Evolutionary conservation across 2,888 invertebrate species (phyloP), one percentile per base, ranked within the genome.

Genomic region (Trichacis sp.): DNA sequence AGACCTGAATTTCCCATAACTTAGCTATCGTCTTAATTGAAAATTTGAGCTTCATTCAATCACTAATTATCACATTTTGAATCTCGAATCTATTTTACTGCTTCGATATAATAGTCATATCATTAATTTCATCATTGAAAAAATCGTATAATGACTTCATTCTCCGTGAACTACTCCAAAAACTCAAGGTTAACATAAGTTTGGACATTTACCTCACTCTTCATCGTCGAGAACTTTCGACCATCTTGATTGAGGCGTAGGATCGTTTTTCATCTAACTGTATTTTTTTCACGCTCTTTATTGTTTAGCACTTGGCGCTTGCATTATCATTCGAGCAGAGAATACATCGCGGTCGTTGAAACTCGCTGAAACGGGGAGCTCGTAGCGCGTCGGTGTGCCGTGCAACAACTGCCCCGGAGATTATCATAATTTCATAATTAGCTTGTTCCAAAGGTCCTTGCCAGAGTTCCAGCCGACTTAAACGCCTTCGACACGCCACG

Each of bases 361-460:
- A 58, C 30, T 43, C 48, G 9, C 48, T 54, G 48, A 61, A 65
- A 43, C 52, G 29, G 19, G 18, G 43, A 19, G 46, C 15, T 43
- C 29, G 24, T 9, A 47, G 19, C 24, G 30, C 33, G 45, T 53
- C 40, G 40, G 18, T 30, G 30, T 42, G 50, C 8, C 38, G 33
- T 30, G 18, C 30, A 58, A 24, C 66, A 67, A 67, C 56, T 67
- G 67, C 50, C 50, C 57, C 51, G 43, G 61, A 69, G 76, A 81
- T 81, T 78, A 78, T 75, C 80, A 80, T 80, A 81, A 81, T 82
- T 82, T 82, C 79, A 80, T 81, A 82, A 82, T 81, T 81, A 81
- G 77, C 77, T 75, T 76, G 75, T 76, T 75, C 74, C 72, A 74
- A 76, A 75, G 78, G 77, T 74, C 77, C 76, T 75, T 69, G 69